Conservation (phyloP, 2,113 vertebrate genomes). For the Nibea coibor region DNA sequence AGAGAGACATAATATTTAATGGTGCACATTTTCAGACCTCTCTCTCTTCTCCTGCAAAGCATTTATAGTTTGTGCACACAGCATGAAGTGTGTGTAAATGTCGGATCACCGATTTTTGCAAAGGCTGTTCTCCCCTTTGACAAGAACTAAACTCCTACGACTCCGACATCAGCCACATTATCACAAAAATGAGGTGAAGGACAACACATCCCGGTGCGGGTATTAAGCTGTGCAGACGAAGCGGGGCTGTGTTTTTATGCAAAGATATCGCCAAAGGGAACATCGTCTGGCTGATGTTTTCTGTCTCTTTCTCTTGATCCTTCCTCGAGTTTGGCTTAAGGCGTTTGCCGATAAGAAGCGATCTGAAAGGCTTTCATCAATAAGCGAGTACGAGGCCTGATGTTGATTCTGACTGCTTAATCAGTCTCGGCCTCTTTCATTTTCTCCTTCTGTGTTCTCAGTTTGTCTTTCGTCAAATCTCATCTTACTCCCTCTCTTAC, state of each 20-base stretch:
- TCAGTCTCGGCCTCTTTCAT: constrained; percentile 38
- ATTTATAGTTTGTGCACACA: no score
- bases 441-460: constrained; percentile 25
- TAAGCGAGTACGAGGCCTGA: constrained; percentile 37
- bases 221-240: background rate
- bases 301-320: constrained; percentile 27
- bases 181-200: constrained; percentile 4
- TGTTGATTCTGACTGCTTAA: constrained; percentile 34
- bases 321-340: constrained; percentile 51
- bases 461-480: constrained; percentile 33
- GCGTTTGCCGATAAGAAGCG: constrained; percentile 28
- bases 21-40: no score
- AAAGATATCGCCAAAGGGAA: constrained; percentile 38
- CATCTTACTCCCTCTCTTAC: background rate
- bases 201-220: background rate
- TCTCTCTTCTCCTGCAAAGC: no score
- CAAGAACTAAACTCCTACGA: background rate
- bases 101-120: no score
- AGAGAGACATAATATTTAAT: no score
- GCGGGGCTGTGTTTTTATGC: background rate
- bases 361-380: constrained; percentile 60
- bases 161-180: background rate
- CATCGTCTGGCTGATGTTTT: constrained; percentile 44
- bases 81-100: no score
- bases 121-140: no score